Conservation (phyloP, 2,113 vertebrate genomes). For the Dasyprocta punctata region DNA sequence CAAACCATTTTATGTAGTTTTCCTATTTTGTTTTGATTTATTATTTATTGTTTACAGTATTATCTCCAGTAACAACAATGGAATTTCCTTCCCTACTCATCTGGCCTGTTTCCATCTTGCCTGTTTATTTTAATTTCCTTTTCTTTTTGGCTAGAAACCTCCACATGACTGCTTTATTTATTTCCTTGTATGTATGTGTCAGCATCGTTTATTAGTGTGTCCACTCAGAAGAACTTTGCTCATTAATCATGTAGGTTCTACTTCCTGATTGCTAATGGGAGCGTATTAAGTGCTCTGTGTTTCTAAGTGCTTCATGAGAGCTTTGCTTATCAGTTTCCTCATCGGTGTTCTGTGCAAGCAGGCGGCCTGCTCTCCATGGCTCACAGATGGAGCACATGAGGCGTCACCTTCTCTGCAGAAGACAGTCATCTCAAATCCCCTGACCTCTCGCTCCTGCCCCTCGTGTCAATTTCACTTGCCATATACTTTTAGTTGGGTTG, state of each 20-base stretch:
- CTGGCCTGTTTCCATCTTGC: constrained; percentile 72
- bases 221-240: constrained; percentile 13
- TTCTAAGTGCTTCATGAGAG: background rate
- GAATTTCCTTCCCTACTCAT: constrained; percentile 74
- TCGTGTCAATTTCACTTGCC: background rate
- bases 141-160: constrained; percentile 59
- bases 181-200: constrained; percentile 57
- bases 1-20: constrained; percentile 38
- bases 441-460: background rate
- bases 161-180: constrained; percentile 54
- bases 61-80: constrained; percentile 75
- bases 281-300: background rate
- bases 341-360: background rate
- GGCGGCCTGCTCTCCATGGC: background rate
- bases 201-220: constrained; percentile 59
- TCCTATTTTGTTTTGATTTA: constrained; percentile 69
- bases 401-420: background rate
- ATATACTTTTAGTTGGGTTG: background rate
- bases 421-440: background rate
- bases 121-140: constrained; percentile 78
- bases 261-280: background rate
- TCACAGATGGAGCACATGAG: background rate
- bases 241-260: background rate
- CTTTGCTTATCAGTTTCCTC: background rate
- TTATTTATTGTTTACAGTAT: constrained; percentile 78